Evolutionary conservation across 1,140 invertebrate species (phyloP).

Genomic region (Sesamia nonagrioides): DNA sequence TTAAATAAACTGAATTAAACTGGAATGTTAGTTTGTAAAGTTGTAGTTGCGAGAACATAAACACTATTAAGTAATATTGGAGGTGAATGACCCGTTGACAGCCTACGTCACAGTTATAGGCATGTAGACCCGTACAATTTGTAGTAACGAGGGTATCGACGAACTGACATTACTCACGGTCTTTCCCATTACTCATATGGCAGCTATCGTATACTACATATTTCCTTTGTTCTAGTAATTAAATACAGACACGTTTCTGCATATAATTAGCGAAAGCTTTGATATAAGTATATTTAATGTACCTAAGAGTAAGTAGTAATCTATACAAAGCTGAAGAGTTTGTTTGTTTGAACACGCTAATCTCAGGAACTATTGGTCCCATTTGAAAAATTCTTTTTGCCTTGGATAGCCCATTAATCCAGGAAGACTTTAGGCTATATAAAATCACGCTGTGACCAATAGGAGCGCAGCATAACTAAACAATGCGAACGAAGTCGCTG

Average conservation of each 20-base stretch:
- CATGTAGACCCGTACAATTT: conserved; percentile 33
- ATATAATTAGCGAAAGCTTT: conserved; percentile 12
- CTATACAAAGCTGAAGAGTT: too few relatives aligned
- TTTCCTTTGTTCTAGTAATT: conserved; percentile 10
- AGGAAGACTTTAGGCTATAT: too few relatives aligned
- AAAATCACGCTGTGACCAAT: too few relatives aligned
- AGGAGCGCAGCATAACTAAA: too few relatives aligned
- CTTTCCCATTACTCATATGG: conserved; percentile 45
- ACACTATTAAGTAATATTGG: conserved; percentile 48
- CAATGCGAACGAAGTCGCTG: too few relatives aligned
- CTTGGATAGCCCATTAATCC: too few relatives aligned
- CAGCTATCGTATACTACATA: not conserved
- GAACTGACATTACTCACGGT: conserved; percentile 44
- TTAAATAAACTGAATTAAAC: conserved; percentile 50
- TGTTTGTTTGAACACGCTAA: too few relatives aligned
- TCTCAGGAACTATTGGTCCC: too few relatives aligned
- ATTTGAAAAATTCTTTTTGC: too few relatives aligned
- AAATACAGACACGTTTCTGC: conserved; percentile 19
- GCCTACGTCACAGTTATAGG: conserved; percentile 31
- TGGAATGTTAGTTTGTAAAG: conserved; percentile 46
- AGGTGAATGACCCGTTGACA: conserved; percentile 47
- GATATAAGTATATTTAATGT: not conserved
- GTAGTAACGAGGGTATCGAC: conserved; percentile 20
- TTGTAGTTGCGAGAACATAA: conserved; percentile 49
- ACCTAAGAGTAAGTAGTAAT: not conserved